Conservation (phyloP, 2,888 invertebrate genomes). For the Drosophila birchii region DNA sequence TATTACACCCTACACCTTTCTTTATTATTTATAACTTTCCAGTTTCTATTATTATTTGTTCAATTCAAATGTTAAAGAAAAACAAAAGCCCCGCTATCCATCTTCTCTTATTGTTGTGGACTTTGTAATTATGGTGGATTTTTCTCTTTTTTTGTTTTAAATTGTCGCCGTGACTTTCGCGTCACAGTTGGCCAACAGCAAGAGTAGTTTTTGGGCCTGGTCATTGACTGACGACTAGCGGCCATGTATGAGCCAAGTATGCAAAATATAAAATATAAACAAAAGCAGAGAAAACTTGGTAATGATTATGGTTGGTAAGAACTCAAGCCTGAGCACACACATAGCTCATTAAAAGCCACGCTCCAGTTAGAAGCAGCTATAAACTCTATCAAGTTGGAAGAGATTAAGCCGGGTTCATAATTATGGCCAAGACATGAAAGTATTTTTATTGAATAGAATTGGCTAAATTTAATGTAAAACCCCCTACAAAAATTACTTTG, state of each 20-base stretch:
- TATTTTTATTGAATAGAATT: conserved; percentile 27
- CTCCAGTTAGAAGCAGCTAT: conserved; percentile 56
- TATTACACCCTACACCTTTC: conserved; percentile 37
- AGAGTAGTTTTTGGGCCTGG: conserved; percentile 44
- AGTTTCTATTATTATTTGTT: conserved; percentile 5
- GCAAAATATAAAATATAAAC: conserved; percentile 23
- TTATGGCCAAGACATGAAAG: conserved; percentile 25
- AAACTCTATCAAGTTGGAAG: conserved; percentile 43
- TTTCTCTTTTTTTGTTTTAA: conserved; percentile 47
- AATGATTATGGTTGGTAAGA: conserved; percentile 26
- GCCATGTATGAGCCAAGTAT: conserved; percentile 24
- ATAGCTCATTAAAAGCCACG: conserved; percentile 64
- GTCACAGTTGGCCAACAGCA: conserved; percentile 71
- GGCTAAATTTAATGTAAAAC: conserved; percentile 41
- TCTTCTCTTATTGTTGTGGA: conserved; percentile 12
- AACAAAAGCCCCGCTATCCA: conserved; percentile 19
- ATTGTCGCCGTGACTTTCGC: conserved; percentile 73
- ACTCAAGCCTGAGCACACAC: conserved; percentile 16
- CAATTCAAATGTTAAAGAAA: conserved; percentile 22
- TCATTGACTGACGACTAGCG: conserved; percentile 18
- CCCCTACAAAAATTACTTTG: conserved; percentile 21
- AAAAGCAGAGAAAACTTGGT: conserved; percentile 26
- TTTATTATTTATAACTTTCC: conserved; percentile 11
- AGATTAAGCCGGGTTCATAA: conserved; percentile 32
- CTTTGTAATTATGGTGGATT: conserved; percentile 60